Conservation (phyloP, 2,888 invertebrate genomes). For the Luperina nickerlii region DNA sequence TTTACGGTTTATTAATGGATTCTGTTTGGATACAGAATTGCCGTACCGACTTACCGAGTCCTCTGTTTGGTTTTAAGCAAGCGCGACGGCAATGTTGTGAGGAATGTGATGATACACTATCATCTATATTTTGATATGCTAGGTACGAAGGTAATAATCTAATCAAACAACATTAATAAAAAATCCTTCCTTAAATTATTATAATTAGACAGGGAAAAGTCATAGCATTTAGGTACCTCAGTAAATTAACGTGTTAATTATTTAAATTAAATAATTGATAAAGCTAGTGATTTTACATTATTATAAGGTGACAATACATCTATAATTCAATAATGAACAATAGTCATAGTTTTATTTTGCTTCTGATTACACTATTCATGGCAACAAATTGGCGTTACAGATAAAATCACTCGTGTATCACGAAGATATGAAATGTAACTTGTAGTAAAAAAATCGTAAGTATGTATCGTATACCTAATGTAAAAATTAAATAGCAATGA, state of each 20-base stretch:
- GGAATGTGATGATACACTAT: not conserved
- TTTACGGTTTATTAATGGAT: not conserved
- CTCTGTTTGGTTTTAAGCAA: not conserved
- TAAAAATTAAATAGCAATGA: constrained; percentile 2
- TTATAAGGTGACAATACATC: not conserved
- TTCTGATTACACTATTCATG: constrained; percentile 43
- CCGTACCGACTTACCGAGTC: too few relatives aligned
- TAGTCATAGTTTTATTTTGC: constrained; percentile 3
- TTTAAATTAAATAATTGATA: not conserved
- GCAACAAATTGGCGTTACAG: constrained; percentile 46
- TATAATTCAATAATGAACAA: not conserved
- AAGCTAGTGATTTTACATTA: not conserved
- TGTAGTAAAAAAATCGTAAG: not conserved
- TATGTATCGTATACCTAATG: not conserved
- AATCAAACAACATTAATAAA: not conserved
- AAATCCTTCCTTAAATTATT: constrained; percentile 1
- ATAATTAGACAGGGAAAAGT: constrained; percentile 1
- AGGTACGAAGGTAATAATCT: not conserved
- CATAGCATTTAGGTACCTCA: too few relatives aligned
- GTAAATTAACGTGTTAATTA: not conserved
- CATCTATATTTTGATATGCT: not conserved
- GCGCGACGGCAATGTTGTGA: not conserved
- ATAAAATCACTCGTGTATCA: constrained; percentile 49
- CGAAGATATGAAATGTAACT: constrained; percentile 29
- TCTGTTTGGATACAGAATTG: not conserved